Evolutionary conservation across 1,140 invertebrate species (phyloP), one percentile per base, ranked within the genome.

Genomic region (Wasmannia auropunctata): DNA sequence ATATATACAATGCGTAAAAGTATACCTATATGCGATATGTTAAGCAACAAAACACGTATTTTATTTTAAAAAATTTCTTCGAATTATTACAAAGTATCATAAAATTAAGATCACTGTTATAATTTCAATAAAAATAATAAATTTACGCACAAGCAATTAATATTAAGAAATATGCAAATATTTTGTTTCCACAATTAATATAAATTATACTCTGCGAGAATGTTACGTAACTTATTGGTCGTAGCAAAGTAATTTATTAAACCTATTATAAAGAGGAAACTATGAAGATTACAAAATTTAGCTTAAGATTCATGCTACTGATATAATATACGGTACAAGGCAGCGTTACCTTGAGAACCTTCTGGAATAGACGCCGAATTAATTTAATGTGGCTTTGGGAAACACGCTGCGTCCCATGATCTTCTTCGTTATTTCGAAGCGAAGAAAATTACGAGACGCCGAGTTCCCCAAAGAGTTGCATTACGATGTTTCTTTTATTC

Each of bases 281-380:
- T 77, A 77, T 63, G 14, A 16, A 60, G 16, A 77, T 77, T 77
- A 49, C 7, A 67, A 49, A 34, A 63, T 63, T 46, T 1, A 56
- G 1, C n/a, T 63, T 34, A 25, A 63, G 56, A 77, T 43, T 49
- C 2, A 10, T 19, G 1, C 16, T 19, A 25, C 34, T 22, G 70
- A 76, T 77, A n/a, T 16, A 10, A 1, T 28, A 43, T 14, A 77
- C n/a, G n/a, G n/a, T n/a, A n/a, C 28, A 8, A 43, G 14, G 28
- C 28, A 49, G 7, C 14, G 16, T 34, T 46, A 22, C 14, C n/a
- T n/a, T n/a, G 7, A 65, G 25, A 65, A 65, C 7, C 0, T 65
- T 34, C 28, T n/a, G 31, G 43, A 8, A 37, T 67, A 46, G 5
- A 37, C 2, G 11, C 14, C 43, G 10, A 69, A 69, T 63, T 40